Evolutionary conservation across 2,888 invertebrate genomes (phyloP).

Genomic region (Pristionchus entomophagus): DNA sequence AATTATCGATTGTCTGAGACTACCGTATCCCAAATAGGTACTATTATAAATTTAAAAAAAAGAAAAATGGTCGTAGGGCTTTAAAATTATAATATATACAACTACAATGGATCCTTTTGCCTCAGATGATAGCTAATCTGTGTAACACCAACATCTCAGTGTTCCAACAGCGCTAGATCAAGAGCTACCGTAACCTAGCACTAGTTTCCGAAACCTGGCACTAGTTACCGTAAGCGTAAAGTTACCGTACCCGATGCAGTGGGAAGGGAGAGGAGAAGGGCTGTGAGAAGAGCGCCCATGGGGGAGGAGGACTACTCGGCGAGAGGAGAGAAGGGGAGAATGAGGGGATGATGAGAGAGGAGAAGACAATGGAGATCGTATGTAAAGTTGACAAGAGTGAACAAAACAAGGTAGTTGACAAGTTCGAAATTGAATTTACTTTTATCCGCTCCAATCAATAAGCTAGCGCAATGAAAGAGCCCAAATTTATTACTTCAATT

Average conservation of each 20-base stretch:
- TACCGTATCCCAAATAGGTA: neutral
- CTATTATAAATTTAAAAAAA: no score
- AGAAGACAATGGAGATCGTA: neutral
- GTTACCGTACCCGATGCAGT: neutral
- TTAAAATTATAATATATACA: no score
- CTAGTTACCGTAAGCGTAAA: neutral
- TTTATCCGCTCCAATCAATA: neutral
- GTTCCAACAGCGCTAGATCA: no score
- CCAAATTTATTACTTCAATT: no score
- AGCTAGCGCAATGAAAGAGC: neutral
- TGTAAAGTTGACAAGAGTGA: neutral
- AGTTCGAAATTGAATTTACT: neutral
- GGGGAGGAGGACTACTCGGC: neutral
- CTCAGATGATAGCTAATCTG: no score
- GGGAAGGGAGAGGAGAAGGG: neutral
- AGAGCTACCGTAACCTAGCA: neutral
- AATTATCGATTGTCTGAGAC: neutral
- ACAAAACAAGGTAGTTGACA: neutral
- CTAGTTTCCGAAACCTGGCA: no score
- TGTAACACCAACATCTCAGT: no score
- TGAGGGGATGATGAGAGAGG: neutral
- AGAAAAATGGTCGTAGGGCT: no score
- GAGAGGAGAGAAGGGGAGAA: neutral
- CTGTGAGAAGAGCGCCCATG: neutral
- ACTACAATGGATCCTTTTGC: no score